Evolutionary conservation across 2,113 vertebrate genomes (phyloP).

Genomic region (Sterrhoptilus dennistouni): DNA sequence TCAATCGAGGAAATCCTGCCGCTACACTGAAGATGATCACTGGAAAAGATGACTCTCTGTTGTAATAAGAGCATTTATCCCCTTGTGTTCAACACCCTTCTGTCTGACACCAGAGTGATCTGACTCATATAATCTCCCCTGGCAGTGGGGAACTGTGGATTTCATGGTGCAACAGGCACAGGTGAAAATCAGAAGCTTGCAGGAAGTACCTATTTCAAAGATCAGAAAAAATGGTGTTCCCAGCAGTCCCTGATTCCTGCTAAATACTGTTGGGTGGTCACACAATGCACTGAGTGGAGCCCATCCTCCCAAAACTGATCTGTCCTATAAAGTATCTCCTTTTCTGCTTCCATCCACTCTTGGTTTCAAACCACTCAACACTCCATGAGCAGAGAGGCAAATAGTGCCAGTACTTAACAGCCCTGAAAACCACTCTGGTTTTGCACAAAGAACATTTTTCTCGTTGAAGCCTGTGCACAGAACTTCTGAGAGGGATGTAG

Average conservation of each 20-base stretch:
- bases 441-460: not conserved
- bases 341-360: not conserved
- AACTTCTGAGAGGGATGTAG: not conserved
- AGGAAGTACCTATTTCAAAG: not conserved
- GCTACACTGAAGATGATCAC: slow-evolving; percentile 15
- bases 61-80: slow-evolving; percentile 32
- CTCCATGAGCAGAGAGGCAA: not conserved
- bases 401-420: not conserved
- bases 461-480: not conserved
- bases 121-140: not conserved
- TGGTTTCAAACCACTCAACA: not conserved
- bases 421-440: not conserved
- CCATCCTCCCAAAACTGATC: not conserved
- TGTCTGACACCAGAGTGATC: not conserved
- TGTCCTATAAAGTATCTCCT: not conserved
- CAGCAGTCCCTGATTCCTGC: not conserved
- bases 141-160: not conserved
- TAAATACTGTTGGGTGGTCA: not conserved
- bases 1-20: slow-evolving; percentile 20
- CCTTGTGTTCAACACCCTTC: slow-evolving; percentile 1
- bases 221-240: not conserved
- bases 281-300: not conserved
- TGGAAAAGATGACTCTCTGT: slow-evolving; percentile 11
- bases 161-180: not conserved
- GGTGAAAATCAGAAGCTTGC: not conserved